phyloP scores from a whole-genome alignment of 2,888 invertebrate genomes.

The Volucella inflata region DNA sequence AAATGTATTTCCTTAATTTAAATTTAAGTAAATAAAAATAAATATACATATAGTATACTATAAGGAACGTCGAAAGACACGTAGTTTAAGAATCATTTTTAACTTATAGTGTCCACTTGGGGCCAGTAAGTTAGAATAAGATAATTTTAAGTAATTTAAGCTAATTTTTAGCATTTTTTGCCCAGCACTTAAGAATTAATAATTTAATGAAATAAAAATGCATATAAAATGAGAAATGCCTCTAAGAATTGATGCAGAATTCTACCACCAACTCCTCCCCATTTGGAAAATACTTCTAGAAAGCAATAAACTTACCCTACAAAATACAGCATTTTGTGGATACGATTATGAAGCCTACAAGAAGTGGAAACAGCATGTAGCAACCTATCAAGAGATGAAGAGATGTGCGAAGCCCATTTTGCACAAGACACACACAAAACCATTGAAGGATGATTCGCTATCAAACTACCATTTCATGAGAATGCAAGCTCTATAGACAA shows the following conservation, averaged over 20 bases:
- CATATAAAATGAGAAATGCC: too few species aligned
- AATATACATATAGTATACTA: too few species aligned
- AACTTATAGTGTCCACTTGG: too few species aligned
- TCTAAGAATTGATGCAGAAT: constrained; percentile 49
- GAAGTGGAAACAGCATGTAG: not conserved
- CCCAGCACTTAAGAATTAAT: too few species aligned
- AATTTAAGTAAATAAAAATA: too few species aligned
- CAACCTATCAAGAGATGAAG: constrained; percentile 32
- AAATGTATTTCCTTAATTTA: too few species aligned
- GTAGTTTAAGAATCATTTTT: too few species aligned
- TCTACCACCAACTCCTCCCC: constrained; percentile 32
- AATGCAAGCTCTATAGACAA: constrained; percentile 20
- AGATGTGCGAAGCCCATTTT: constrained; percentile 73
- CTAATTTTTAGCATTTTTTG: too few species aligned
- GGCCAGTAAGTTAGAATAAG: too few species aligned
- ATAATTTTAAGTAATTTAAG: too few species aligned
- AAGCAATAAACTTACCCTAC: constrained; percentile 15
- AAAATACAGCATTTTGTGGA: constrained; percentile 23
- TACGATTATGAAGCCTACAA: constrained; percentile 13
- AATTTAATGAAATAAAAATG: too few species aligned
- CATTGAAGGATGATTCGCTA: constrained; percentile 64
- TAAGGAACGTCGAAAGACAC: too few species aligned
- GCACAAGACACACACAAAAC: constrained; percentile 45
- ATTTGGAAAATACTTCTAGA: constrained; percentile 3
- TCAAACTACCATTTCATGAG: constrained; percentile 69